phyloP scores from a whole-genome alignment of 2,113 vertebrate genomes.

The Oryzias curvinotus region DNA sequence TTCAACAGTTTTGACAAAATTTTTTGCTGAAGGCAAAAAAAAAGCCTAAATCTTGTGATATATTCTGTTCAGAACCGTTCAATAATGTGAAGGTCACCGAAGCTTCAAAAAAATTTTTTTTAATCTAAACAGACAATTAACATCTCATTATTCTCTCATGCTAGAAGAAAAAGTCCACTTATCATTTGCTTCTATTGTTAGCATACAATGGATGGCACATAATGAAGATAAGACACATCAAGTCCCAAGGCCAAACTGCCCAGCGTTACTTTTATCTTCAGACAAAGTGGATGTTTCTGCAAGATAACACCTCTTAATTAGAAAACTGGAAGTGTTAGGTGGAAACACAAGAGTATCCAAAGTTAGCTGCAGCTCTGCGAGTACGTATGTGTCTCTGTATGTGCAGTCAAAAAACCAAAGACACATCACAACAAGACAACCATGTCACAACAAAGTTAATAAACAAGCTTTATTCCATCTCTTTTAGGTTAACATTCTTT shows the following conservation, averaged over 20 bases:
- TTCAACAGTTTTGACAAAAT: no score
- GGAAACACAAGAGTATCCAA: no score
- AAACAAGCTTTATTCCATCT: not conserved
- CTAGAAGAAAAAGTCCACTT: slow-evolving; percentile 1
- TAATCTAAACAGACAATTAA: slow-evolving; percentile 12
- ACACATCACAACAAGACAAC: not conserved
- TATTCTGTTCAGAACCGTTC: not conserved
- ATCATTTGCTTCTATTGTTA: slow-evolving; percentile 10
- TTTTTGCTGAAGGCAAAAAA: no score
- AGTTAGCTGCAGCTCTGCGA: no score
- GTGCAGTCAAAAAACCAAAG: not conserved
- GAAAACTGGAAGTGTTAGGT: not conserved
- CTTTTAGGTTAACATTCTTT: slow-evolving; percentile 12
- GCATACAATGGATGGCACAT: slow-evolving; percentile 1
- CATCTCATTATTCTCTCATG: not conserved
- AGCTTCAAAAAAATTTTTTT: not conserved
- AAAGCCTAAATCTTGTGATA: no score
- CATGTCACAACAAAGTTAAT: not conserved
- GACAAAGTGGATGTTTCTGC: not conserved
- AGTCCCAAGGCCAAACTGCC: not conserved
- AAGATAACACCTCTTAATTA: slow-evolving; percentile 7
- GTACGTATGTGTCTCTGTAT: no score
- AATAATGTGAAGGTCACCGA: not conserved
- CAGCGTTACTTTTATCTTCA: not conserved
- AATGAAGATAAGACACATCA: not conserved